Evolutionary conservation across 2,797 vertebrate species (phyloP), one percentile per base, ranked within the genome.

Genomic region (Caiman crocodilus): DNA sequence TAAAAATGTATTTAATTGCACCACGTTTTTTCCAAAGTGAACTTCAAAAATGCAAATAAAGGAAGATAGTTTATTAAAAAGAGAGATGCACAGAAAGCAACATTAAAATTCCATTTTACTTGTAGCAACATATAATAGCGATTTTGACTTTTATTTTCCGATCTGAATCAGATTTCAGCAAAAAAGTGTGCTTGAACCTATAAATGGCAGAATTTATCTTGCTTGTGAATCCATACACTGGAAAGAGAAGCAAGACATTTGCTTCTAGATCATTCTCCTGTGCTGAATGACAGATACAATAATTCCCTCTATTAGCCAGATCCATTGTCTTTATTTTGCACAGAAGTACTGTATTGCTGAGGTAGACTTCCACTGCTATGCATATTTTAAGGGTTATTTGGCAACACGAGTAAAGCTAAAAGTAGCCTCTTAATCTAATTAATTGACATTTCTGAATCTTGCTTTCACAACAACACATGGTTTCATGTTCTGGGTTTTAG

Each of bases 391-490:
- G 97, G 98, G 98, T 98, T 98, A 98, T 98, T 98, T 98, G 98
- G 98, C 98, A 98, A 98, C 97, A 98, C 91, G 92, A 98, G 97
- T 96, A 97, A 98, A 98, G 98, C 98, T 98, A 98, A 98, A 98
- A 98, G 98, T 98, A 98, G 98, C 98, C 98, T 98, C 98, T 98
- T 98, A 98, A 98, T 98, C 98, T 98, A 98, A 98, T 98, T 98
- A 98, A 98, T 98, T 98, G 98, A 98, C 98, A 98, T 98, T 98
- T 98, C 98, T 98, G 98, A 98, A 98, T 98, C 97, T 98, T 98
- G 98, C 98, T 98, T 98, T 98, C 98, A 98, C 98, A 98, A 98
- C 98, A 98, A 98, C 98, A 98, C 98, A 98, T 98, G 98, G 98
- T 98, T 98, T 98, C 98, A 98, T 98, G 98, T 98, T 98, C 98